phyloP scores from a whole-genome alignment of 2,797 vertebrate genomes.

The Pachyuromys duprasi region DNA sequence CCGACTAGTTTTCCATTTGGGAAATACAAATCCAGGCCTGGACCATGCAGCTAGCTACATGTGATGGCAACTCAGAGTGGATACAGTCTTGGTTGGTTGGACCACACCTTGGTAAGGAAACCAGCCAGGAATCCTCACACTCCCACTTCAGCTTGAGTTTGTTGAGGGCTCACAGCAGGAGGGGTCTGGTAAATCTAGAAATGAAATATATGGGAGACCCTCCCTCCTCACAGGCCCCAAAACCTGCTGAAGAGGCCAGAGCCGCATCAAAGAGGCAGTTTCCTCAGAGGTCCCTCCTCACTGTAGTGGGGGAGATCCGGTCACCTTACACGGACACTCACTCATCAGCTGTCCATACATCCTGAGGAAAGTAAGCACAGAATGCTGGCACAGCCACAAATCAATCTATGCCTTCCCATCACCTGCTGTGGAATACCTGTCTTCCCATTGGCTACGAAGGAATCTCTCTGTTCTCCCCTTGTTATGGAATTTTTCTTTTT shows the following conservation, averaged over 20 bases:
- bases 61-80: accelerated
- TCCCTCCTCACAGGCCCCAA: neutral
- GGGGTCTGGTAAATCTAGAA: accelerated
- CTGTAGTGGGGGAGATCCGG: too few species aligned
- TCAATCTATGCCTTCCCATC: neutral
- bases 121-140: accelerated
- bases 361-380: too few species aligned
- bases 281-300: neutral
- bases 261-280: neutral
- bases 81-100: accelerated
- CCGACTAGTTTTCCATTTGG: neutral
- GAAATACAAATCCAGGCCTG: neutral
- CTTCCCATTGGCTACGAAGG: neutral
- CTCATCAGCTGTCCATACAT: neutral
- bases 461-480: neutral
- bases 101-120: neutral
- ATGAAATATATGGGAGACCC: accelerated
- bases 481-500: neutral
- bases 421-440: neutral
- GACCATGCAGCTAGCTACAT: neutral
- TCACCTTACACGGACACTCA: too few species aligned
- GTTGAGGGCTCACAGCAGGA: neutral
- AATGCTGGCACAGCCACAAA: neutral
- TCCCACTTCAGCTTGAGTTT: neutral
- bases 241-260: neutral